Conservation (phyloP, 2,797 vertebrate genomes). For the Rousettus madagascariensis region DNA sequence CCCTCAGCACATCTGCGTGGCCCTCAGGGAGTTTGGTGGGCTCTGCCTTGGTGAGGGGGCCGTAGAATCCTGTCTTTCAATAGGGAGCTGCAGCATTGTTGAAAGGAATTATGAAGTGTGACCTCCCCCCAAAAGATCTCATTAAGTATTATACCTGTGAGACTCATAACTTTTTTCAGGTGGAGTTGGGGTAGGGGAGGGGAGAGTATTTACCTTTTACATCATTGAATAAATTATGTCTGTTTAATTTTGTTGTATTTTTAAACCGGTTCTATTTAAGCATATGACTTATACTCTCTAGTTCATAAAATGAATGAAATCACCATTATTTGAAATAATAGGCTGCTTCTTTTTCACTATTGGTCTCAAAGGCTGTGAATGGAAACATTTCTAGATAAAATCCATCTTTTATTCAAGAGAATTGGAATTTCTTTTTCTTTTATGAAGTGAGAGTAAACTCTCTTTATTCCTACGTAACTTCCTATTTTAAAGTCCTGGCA, state of each 20-base stretch:
- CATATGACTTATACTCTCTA: neutral
- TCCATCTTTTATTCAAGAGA: slow-evolving; percentile 9
- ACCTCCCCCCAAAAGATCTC: neutral
- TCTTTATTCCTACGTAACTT: neutral
- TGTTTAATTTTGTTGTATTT: neutral
- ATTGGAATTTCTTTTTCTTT: neutral
- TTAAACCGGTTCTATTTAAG: neutral
- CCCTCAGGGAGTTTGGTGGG: neutral
- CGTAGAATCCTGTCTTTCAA: accelerated
- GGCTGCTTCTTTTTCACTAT: neutral
- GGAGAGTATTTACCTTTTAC: neutral
- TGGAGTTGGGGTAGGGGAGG: too few relatives aligned
- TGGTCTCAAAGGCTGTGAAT: neutral
- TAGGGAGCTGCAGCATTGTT: neutral
- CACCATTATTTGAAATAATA: neutral
- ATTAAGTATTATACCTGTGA: neutral
- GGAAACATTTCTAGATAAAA: slow-evolving; percentile 41
- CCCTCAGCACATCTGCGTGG: too few relatives aligned
- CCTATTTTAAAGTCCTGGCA: neutral
- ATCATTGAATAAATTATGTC: neutral
- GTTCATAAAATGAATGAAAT: neutral
- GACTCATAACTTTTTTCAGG: neutral
- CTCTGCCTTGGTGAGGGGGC: neutral
- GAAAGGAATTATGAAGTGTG: neutral
- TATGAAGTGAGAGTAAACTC: neutral